Base-by-base conservation (phyloP, 1,140 invertebrate genomes). In the Drosophila fuyamai region DNA sequence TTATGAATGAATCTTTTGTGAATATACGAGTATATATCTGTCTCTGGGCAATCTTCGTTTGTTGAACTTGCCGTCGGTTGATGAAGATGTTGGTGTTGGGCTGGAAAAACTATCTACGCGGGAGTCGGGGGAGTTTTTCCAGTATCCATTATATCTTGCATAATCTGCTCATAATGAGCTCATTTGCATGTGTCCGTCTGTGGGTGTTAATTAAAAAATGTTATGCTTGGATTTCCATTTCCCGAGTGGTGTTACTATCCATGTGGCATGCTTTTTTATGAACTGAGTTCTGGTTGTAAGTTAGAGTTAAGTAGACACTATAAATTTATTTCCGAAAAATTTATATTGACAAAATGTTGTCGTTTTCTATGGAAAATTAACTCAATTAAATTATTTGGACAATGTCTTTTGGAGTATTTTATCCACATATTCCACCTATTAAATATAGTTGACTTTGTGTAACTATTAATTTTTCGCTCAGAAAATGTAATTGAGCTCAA, bases 1-100 rank as follows among this genome's bases (percentile, higher is more conserved):
- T 86, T 83, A 86, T 88, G 79, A 86, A 89, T 83, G 83, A 88
- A 83, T 89, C 75, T 80, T 79, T 76, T 67, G 57, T 77, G 65
- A 72, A 71, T 50, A 29, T 60, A 43, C 13, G 50, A 13, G 53
- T 55, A 63, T 32, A n/a, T 51, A 43, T 59, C 9, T 23, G 27
- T 32, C 38, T 54, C n/a, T 47, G 54, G 44, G 57, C 72, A 63
- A 67, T 81, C 68, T 63, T 78, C 50, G 67, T 77, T 61, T 84
- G 73, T 59, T 73, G 72, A 85, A 77, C 77, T 80, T 68, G 60
- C 81, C 51, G 59, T 41, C 38, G n/a, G 29, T 32, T 53, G 53
- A 53, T 54, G 50, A 14, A 53, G 38, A 16, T 51, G 59, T 47
- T 59, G 48, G 46, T 58, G 68, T 79, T 71, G 43, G 74, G 32